Conservation (phyloP, 2,113 vertebrate genomes). For the Mirza zaza region DNA sequence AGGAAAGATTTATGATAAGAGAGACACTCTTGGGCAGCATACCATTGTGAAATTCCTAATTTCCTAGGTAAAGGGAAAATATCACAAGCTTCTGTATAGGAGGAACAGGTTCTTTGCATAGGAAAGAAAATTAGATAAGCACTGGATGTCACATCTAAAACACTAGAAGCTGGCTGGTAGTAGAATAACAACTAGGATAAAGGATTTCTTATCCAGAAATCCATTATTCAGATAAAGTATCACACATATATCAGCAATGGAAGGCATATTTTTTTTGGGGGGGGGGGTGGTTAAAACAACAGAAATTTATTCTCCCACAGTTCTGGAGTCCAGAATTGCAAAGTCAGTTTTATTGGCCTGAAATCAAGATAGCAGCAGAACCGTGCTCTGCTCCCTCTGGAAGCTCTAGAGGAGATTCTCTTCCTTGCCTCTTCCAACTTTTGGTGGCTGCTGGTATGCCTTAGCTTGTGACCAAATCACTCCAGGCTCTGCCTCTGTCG, state of each 20-base stretch:
- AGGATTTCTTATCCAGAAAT: not conserved
- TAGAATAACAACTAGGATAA: not conserved
- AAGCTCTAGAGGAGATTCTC: not conserved
- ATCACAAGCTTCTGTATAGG: not conserved
- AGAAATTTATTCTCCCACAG: not conserved
- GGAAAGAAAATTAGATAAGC: not conserved
- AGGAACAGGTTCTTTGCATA: not conserved
- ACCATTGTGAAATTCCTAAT: not conserved
- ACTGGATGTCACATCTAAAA: not conserved
- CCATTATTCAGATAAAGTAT: not conserved
- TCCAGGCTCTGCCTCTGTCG: not conserved
- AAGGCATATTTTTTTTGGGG: not conserved
- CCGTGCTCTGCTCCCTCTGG: not conserved
- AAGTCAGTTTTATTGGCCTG: not conserved
- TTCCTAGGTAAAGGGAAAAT: not conserved
- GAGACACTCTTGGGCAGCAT: not conserved
- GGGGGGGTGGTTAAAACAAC: conserved; percentile 9
- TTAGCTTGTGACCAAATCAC: not conserved
- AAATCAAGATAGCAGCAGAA: not conserved
- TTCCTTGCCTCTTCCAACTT: not conserved
- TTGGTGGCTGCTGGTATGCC: not conserved
- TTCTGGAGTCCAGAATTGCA: not conserved
- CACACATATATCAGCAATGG: not conserved
- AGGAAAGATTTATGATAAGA: not conserved
- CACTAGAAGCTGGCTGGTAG: not conserved